Percentiles rank a stretch among this genome's conserved stretches.
Evolutionary conservation across 2,797 vertebrate genomes (phyloP).

Genomic region (Danio tinwini): DNA sequence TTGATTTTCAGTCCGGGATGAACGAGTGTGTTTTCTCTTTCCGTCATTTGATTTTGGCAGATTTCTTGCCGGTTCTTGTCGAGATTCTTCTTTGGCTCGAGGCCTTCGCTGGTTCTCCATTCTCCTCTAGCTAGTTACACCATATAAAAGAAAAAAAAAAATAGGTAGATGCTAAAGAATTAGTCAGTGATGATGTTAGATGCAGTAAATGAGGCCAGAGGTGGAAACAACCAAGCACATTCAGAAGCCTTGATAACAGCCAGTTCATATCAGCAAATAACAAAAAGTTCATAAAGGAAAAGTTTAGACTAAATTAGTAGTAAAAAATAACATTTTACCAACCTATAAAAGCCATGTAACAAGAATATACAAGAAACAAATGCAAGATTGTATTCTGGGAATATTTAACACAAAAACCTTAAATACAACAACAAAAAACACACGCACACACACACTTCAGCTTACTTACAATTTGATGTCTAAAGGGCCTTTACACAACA

Average conservation of each 20-base stretch:
- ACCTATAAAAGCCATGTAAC: not conserved
- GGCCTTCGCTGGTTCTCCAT: conserved; percentile 64
- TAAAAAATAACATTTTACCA: not conserved
- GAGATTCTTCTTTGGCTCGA: conserved; percentile 67
- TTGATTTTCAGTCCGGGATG: conserved; percentile 71
- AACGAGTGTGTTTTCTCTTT: conserved; percentile 54
- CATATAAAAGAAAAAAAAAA: conserved; percentile 58
- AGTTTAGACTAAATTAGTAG: not conserved
- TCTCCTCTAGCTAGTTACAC: conserved; percentile 55
- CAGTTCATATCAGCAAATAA: not conserved
- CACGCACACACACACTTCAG: not conserved
- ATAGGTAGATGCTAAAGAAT: conserved; percentile 60
- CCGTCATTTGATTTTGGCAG: conserved; percentile 64
- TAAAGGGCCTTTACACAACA: too few relatives aligned
- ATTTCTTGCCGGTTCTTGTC: conserved; percentile 50
- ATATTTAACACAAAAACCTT: not conserved
- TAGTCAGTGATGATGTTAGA: conserved; percentile 60
- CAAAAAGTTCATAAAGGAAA: not conserved
- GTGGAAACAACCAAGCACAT: not conserved
- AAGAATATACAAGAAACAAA: not conserved
- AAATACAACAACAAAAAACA: too few relatives aligned
- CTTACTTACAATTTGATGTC: not conserved
- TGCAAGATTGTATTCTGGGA: not conserved
- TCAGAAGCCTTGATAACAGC: not conserved
- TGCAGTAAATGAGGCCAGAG: not conserved